Conservation (phyloP, 1,140 invertebrate species). For the Calephelis nemesis region DNA sequence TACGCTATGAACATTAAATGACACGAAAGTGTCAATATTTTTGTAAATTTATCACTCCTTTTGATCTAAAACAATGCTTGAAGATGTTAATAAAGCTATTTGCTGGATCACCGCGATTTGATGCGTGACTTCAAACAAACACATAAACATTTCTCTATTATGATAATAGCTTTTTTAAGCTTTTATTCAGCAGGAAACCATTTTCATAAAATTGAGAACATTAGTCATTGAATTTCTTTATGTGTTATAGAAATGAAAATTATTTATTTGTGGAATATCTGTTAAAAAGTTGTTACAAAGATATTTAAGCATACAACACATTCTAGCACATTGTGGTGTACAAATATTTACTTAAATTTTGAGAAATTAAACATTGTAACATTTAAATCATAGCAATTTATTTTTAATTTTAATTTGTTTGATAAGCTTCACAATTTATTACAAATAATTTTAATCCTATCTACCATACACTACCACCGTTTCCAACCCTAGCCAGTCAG, state of each 20-base stretch:
- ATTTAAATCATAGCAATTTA: no score
- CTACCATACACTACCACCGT: no score
- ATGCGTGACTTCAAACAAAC: slow-evolving; percentile 53
- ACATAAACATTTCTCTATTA: slow-evolving; percentile 48
- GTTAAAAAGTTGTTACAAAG: no score
- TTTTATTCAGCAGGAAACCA: not conserved
- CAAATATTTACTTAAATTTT: no score
- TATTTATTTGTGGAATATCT: no score
- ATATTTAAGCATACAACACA: no score
- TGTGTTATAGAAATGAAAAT: not conserved
- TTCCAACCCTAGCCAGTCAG: no score
- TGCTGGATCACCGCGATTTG: slow-evolving; percentile 50
- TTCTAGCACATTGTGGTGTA: no score
- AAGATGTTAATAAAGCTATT: slow-evolving; percentile 52
- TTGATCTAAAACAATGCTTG: slow-evolving; percentile 61
- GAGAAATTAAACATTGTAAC: no score
- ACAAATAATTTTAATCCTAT: no score
- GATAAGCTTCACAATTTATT: no score
- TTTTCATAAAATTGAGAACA: not conserved
- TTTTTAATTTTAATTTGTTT: no score
- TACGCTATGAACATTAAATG: slow-evolving; percentile 53
- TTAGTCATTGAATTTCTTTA: slow-evolving; percentile 7
- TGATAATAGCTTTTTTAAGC: slow-evolving; percentile 4
- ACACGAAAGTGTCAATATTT: slow-evolving; percentile 58
- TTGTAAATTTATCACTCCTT: slow-evolving; percentile 62